Evolutionary conservation across 2,113 vertebrate species (phyloP), one percentile per base, ranked within the genome.

Genomic region (Phalacrocorax pelagicus): DNA sequence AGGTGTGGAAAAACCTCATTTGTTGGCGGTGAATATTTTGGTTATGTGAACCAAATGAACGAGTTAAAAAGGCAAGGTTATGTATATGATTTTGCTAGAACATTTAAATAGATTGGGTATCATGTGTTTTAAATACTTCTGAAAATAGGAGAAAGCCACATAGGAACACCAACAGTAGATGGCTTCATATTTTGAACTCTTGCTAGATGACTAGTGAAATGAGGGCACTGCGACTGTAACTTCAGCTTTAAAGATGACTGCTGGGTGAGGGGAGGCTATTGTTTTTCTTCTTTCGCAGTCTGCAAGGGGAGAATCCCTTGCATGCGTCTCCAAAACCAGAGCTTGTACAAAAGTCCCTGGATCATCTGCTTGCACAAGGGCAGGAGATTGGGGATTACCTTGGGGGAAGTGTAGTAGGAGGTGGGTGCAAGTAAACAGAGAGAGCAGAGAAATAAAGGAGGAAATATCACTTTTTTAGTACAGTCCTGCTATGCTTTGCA

Each of bases 171-270:
- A 86, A 34, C 21, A 84, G 32, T 44, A 78, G 80, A 23, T 54
- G 24, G 29, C 32, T 91, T 94, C 90, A 4, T 90, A 38, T 86
- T 92, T 81, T 49, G 73, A 89, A 67, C 46, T 71, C 75, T 21
- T 73, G 27, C 49, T 54, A 70, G 51, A 19, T 36, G 55, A 24
- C 23, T 74, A 32, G 55, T 81, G 91, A 74, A 91, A 81, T 42
- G 92, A 91, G 72, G 77, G 32, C 77, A 58, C 89, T 71, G 51
- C 83, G 91, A 88, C 95, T 94, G 94, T 88, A 84, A 78, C 89
- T 84, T 74, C 91, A 84, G 69, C 88, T 92, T 86, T 73, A 88
- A 78, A 81, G 83, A 84, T 78, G 86, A 51, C 55, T 92, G 26
- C 59, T 96, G 75, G 38, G n/a, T 81, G 52, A 66, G 38, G 55